These are phyloP conservation scores for Lasioglossum leucozonium DNA, from an alignment of 2,888 invertebrate genomes.

Conservation along the genomic window DNA sequence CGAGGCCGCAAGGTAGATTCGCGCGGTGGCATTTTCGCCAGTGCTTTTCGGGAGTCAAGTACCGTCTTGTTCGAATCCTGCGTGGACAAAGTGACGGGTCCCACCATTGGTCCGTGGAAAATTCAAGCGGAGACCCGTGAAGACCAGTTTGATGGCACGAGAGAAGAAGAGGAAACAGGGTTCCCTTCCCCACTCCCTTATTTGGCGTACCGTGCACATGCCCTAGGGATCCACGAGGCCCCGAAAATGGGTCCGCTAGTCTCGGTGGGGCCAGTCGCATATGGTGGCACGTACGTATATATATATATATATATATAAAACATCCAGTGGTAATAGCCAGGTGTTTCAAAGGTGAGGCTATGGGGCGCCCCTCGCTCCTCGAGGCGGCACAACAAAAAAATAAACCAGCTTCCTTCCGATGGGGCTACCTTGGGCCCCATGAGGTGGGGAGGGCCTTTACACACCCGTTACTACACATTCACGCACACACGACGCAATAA, in stretches of 20 bases:
- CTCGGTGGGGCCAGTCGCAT: constrained; percentile 84
- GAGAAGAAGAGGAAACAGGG: constrained; percentile 47
- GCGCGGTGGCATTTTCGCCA: neutral
- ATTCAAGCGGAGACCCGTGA: constrained; percentile 21
- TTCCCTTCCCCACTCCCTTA: constrained; percentile 40
- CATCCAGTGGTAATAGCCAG: constrained; percentile 83
- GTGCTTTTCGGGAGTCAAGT: constrained; percentile 23
- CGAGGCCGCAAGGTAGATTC: constrained; percentile 6
- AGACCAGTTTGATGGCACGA: constrained; percentile 38
- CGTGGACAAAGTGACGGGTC: constrained; percentile 17
- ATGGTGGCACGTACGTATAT: constrained; percentile 78
- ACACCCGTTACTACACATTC: constrained; percentile 65
- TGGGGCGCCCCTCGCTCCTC: constrained; percentile 73
- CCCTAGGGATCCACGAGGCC: constrained; percentile 75
- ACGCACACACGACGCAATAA: constrained; percentile 66
- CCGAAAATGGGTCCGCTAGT: constrained; percentile 83
- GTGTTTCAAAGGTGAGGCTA: constrained; percentile 83
- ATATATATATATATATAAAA: constrained; percentile 69
- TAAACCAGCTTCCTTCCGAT: constrained; percentile 82
- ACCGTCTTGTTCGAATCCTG: constrained; percentile 3
- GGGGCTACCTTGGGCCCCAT: constrained; percentile 69
- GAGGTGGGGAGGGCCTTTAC: constrained; percentile 35
- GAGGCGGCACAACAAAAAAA: constrained; percentile 78
- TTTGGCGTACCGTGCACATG: constrained; percentile 75
- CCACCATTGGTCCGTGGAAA: constrained; percentile 49